Evolutionary conservation across 2,797 vertebrate species (phyloP).

Genomic region (Hyperoplus lanceolatus): DNA sequence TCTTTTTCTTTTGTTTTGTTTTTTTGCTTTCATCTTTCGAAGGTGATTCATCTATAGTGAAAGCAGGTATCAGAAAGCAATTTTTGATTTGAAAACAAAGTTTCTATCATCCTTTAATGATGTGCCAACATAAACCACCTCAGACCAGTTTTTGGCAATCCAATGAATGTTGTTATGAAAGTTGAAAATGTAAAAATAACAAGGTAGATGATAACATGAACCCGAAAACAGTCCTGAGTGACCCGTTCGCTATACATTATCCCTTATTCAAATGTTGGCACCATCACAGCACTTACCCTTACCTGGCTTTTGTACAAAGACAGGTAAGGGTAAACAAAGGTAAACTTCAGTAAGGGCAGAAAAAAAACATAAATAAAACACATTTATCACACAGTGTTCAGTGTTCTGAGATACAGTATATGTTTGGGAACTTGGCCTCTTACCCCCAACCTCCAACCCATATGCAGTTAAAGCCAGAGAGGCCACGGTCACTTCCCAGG

Average conservation of each 20-base stretch:
- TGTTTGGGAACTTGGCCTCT: slow-evolving; percentile 1
- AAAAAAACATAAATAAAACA: neutral
- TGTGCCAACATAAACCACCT: neutral
- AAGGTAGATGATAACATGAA: neutral
- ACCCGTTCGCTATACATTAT: no score
- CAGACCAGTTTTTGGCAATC: neutral
- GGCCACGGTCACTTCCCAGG: slow-evolving; percentile 6
- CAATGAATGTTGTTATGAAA: neutral
- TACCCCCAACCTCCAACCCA: no score
- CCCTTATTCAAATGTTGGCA: no score
- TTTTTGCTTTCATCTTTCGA: neutral
- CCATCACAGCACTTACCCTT: no score
- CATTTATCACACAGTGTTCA: neutral
- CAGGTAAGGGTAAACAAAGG: neutral
- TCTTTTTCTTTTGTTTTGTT: neutral
- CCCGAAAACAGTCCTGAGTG: neutral
- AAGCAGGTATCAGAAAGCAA: neutral
- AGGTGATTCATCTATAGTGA: neutral
- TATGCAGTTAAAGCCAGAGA: slow-evolving; percentile 1
- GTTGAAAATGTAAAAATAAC: neutral
- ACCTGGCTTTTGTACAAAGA: no score
- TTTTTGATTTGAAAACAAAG: neutral
- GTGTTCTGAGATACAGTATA: neutral
- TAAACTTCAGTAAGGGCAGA: no score
- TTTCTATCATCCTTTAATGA: no score